Evolutionary conservation across 2,113 vertebrate species (phyloP), one percentile per base, ranked within the genome.

Genomic region (Illadopsis cleaveri): DNA sequence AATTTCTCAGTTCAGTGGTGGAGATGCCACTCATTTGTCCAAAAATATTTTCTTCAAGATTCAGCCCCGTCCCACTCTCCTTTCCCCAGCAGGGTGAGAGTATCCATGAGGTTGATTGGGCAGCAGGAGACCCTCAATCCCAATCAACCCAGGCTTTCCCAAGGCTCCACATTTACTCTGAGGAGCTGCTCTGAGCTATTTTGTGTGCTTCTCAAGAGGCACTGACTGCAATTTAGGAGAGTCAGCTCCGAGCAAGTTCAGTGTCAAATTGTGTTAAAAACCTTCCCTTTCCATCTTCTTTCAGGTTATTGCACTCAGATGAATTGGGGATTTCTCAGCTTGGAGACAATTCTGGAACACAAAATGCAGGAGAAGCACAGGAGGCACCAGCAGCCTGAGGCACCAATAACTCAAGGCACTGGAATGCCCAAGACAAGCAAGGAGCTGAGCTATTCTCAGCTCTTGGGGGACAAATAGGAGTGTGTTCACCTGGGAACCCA

Each of bases 11-110:
- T 45, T 87, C 53, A 31, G 1, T 33, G 12, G 23, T 4, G 11
- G 61, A 75, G 56, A 60, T 1, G 2, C 12, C 23, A 56, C 2
- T 3, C 12, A 18, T 35, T 44, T 53, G 30, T 21, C 62, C 45
- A 76, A 51, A 83, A 86, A 33, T 30, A 23, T 23, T 35, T 76
- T 9, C 28, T 23, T 44, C 17, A 27, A 24, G 31, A 66, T 28
- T 50, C 47, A 56, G 31, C 19, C 77, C n/a, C n/a, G 68, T 77
- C 42, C 28, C 0, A 0, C 8, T 4, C 1, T 47, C 13, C 40
- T 81, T 65, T 44, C 50, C 17, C 30, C 68, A 37, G 23, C 13
- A 33, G 44, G 42, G 50, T 35, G 45, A 44, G 24, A 56, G 57
- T 5, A 38, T 6, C 40, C 68, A 10, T 2, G 30, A 53, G 33